Base-by-base conservation (phyloP, 2,888 invertebrate genomes). In the Nymphalis c-album region DNA sequence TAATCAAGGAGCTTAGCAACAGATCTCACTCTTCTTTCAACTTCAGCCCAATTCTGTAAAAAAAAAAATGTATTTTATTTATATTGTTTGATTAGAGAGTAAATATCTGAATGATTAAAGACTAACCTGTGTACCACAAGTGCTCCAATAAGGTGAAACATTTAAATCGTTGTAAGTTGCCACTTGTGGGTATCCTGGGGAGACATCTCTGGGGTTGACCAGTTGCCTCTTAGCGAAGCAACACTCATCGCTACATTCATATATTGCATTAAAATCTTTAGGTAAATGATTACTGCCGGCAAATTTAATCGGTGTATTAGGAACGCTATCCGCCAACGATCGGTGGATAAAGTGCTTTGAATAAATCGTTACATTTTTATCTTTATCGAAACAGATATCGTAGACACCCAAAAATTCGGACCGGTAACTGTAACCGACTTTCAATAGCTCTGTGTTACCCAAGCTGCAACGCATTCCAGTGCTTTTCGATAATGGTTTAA, bases 141-240 rank as follows among this genome's bases (percentile, higher is more conserved):
- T 77, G 62, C 84, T 82, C 87, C 87, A 88, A 7, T 85, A 87
- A 20, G 88, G 86, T 1, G 82, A 75, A 8, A 83, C 76, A 69
- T 88, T 88, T 31, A 85, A 73, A 73, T 82, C 75, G 22, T 76
- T 80, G 64, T 76, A 85, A 0, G 83, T 79, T 0, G 83, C 73
- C 10, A 73, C 68, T 68, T 83, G 80, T 0, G 85, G 71, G 8
- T 84, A n/a, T 0, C 86, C 88, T 6, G 80, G 80, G 2, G 70
- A 63, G 2, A 88, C 76, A 68, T 87, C 83, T n/a, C 63, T 75
- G 2, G 85, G 71, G 71, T 72, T 84, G 1, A 88, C 80, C 18
- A 88, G 74, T 64, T 84, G 85, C 55, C 82, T 77, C 61, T 76
- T 80, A 6, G 67, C 74, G 69, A 82, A 88, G 63, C 87, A 84